Evolutionary conservation across 2,113 vertebrate genomes (phyloP), one percentile per base, ranked within the genome.

Genomic region (Grammomys surdaster): DNA sequence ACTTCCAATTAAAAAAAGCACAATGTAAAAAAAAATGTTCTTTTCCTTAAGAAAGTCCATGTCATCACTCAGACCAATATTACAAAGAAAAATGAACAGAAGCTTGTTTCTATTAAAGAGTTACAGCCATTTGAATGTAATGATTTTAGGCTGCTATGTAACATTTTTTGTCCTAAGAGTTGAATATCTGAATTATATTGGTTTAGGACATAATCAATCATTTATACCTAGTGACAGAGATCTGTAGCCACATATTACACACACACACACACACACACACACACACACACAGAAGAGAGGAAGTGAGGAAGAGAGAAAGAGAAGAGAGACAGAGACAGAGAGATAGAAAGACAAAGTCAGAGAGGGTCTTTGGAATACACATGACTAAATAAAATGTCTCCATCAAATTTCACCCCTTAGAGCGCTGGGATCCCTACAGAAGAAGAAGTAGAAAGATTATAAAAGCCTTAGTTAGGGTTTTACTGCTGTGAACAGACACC

Each of bases 161-260:
- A 60, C 9, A 31, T 77, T 89, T 26, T 26, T 77, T 95, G 69
- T 46, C 78, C 60, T 77, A 54, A 78, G 19, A 33, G 56, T 19
- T 63, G 11, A 86, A 76, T 70, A 78, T 88, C 69, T 88, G 77
- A 17, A 94, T 93, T 94, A 85, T 46, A 31, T 63, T 63, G 24
- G 3, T 77, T 67, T 26, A 91, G 22, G 90, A 87, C n/a, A 82
- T 87, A 96, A 77, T n/a, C 1, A 65, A 3, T 84, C 56, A 84
- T 70, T 63, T 94, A 40, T 86, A 65, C 85, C 8, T 26, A 95
- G 72, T 65, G 43, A 58, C 1, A 94, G 46, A 4, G 63, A 3
- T 73, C 33, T 20, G 22, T 20, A 40, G 36, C 19, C 5, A 33
- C 36, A 73, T 40, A 40, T 40, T 40, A 0, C 13, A 14, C 69